Conservation (phyloP, 2,888 invertebrate species). For the Cryptus viduatorius region DNA sequence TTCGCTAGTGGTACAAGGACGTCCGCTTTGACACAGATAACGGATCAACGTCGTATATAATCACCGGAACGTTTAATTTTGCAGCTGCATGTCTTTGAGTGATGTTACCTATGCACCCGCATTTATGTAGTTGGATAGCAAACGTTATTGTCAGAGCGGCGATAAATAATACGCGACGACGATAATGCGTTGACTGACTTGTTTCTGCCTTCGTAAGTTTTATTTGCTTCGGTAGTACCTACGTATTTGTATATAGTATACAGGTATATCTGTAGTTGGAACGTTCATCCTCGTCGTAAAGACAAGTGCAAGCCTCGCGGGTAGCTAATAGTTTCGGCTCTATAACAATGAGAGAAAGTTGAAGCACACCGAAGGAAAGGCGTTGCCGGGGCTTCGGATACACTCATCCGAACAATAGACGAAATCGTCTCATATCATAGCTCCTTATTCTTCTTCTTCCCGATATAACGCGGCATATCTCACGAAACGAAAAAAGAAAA, state of each 20-base stretch:
- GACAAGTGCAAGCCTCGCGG: conserved; percentile 34
- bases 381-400: conserved; percentile 35
- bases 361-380: conserved; percentile 43
- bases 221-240: neutral
- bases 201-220: neutral
- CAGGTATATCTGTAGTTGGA: neutral
- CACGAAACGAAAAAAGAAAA: neutral
- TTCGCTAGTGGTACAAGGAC: conserved; percentile 61
- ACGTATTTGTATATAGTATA: neutral
- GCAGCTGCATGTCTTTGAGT: conserved; percentile 24
- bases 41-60: conserved; percentile 27
- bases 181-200: neutral
- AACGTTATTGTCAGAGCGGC: neutral
- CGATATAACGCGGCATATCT: neutral
- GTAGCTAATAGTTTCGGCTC: conserved; percentile 34
- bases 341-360: conserved; percentile 66
- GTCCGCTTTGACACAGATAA: conserved; percentile 41
- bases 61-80: conserved; percentile 5
- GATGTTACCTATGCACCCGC: conserved; percentile 7
- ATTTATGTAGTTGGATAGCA: neutral
- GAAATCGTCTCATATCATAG: neutral
- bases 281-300: neutral
- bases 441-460: conserved; percentile 16
- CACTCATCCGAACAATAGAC: conserved; percentile 13
- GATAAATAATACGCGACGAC: conserved; percentile 3